Evolutionary conservation across 2,888 invertebrate species (phyloP).

Genomic region (Iphiclides podalirius): DNA sequence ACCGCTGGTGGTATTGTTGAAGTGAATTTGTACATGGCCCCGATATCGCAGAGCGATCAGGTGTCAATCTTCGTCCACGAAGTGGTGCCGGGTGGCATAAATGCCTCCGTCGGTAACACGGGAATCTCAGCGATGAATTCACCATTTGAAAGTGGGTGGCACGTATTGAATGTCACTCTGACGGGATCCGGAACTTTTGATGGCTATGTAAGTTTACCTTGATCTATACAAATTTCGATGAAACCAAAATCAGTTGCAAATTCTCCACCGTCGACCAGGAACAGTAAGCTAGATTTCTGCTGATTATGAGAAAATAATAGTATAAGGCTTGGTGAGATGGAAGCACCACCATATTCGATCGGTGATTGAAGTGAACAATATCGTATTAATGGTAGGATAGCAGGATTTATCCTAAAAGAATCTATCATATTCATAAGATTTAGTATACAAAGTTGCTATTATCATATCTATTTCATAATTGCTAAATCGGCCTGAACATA

Average conservation of each 20-base stretch:
- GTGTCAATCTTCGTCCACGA: constrained; percentile 36
- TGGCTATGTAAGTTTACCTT: constrained; percentile 44
- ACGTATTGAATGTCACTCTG: constrained; percentile 30
- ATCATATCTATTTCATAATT: no score
- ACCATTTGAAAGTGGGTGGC: constrained; percentile 36
- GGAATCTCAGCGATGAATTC: constrained; percentile 19
- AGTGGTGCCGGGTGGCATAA: constrained; percentile 21
- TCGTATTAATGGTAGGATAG: no score
- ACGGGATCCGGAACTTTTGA: constrained; percentile 27
- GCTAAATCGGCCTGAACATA: no score
- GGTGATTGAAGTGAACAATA: no score
- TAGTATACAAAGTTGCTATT: no score
- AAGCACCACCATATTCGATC: no score
- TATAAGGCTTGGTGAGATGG: no score
- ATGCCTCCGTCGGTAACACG: constrained; percentile 28
- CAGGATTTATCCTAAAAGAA: no score
- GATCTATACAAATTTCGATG: constrained; percentile 1
- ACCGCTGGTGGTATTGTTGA: constrained; percentile 39
- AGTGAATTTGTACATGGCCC: constrained; percentile 40
- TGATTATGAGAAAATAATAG: no score
- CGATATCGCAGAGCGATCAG: constrained; percentile 30
- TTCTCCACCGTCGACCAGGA: no score
- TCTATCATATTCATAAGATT: no score
- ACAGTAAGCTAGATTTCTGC: background rate
- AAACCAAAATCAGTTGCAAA: background rate